Base-by-base conservation (phyloP, 2,888 invertebrate genomes). In the Cephalotes varians region DNA sequence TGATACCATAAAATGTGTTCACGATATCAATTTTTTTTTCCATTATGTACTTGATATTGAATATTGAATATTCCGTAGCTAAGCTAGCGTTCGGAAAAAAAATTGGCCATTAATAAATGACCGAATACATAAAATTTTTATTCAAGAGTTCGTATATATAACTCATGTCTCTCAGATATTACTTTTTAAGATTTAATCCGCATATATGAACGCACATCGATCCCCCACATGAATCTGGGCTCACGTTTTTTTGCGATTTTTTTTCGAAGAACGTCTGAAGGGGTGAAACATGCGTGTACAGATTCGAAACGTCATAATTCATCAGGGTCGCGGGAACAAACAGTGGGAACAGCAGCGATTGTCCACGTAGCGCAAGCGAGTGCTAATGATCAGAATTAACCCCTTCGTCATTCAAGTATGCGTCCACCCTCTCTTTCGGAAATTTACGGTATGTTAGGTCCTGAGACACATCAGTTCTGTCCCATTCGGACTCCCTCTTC, bases 301-400 rank as follows among this genome's bases (percentile, higher is more conserved):
- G 69, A 81, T 83, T 89, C 51, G 76, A 90, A 82, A 86, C 12
- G 91, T 90, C 90, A 81, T 90, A 90, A 90, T 83, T 90, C 90
- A 90, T 90, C 82, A 86, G 40, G 58, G 81, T 80, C 62, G 86
- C 81, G 64, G 86, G 84, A 81, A 86, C 85, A 90, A 90, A 90
- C 85, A 89, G 86, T 90, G 91, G 86, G 90, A 89, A 90, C 81
- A 44, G 81, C 76, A 65, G 31, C 90, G 89, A 87, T 89, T 88
- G 90, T 80, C 44, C 71, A 67, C 47, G 37, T 67, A 37, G 54
- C 67, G 62, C 60, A 73, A 77, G 82, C 84, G 72, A 86, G 67
- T 62, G 81, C 85, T 89, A 90, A 90, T 86, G 86, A 84, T 51
- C 49, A 67, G 90, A 85, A 84, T 90, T 90, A 90, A 90, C 90